Base-by-base conservation (phyloP, 2,888 invertebrate genomes). In the Cactoblastis cactorum region DNA sequence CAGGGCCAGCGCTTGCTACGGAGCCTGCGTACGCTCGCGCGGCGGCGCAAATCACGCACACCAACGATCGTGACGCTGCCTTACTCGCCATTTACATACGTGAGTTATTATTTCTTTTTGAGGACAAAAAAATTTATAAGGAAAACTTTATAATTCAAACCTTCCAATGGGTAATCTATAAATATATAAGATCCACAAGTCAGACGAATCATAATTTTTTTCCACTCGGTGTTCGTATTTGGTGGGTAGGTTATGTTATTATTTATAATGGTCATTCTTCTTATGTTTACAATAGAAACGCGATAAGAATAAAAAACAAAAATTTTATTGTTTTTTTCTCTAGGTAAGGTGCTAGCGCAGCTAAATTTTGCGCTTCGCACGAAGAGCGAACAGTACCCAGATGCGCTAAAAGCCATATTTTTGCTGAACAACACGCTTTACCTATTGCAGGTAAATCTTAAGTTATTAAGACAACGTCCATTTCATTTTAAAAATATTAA, bases 351-450 rank as follows among this genome's bases (percentile, higher is more conserved):
- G 17, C 80, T 98, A 55, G 96, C 97, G 4, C 97, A 98, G 63
- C 85, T 98, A 50, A 98, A 97, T 74, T 91, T 97, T 61, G 96
- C 97, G 6, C 91, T 98, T 28, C 93, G 96, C 54, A 97, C 94
- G 76, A 97, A 97, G 85, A 96, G 97, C 75, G 97, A 98, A 69
- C 94, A 96, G 54, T 98, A 98, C 72, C 94, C 93, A 34, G 98
- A 98, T 74, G 96, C 96, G 2, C 91, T 98, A 12, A 95, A 95
- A 65, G 95, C 97, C 5, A 92, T 98, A 49, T 98, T 98, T 74
- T 92, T 97, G 54, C 88, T 98, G 38, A 99, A 99, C 82, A 99
- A 99, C 79, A 97, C 96, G 60, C 95, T 98, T 77, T 98, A 98
- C 72, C 94, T 98, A 55, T 89, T 98, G n/a, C 97, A 88, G 80